Base-by-base conservation (phyloP, 2,888 invertebrate species). In the Troides oblongomaculatus region DNA sequence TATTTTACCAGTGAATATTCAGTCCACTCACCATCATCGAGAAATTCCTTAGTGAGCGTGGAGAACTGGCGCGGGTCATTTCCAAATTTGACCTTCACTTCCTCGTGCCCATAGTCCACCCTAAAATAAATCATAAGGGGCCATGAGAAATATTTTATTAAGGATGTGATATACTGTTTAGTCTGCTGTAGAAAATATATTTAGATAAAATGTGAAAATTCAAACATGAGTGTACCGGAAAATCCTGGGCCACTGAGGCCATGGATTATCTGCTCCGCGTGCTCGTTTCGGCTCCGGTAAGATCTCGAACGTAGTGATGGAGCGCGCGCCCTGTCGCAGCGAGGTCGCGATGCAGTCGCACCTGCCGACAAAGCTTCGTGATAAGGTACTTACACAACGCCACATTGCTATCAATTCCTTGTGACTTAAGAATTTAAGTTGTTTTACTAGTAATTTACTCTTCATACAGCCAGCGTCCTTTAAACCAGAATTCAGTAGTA, bases 331-430 rank as follows among this genome's bases (percentile, higher is more conserved):
- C 93, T 99, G 95, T 14, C 99, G 94, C 71, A 99, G 93, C 0
- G 99, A 98, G 0, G 99, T 99, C 23, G 98, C 99, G 86, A 99
- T 99, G 87, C 99, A 99, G 93, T 99, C 99, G 86, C 98, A 99
- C 0, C 93, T 93, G 78, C n/a, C 6, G 43, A 59, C 14, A 69
- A 69, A 43, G 39, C 53, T 6, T 6, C 8, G 62, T 39, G 61
- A 36, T 59, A 17, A 46, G 36, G 10, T 23, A n/a, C 21, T 57
- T 18, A 62, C 23, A 62, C 21, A 62, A 21, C 23, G 10, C 12
- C 12, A 66, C 30, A n/a, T 57, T 57, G 17, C 12, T 57, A 18
- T 10, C 10, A 39, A 10, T 39, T 10, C 39, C 10, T 39, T 39
- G 10, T 39, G 39, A 10, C 39, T 5, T 8, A 39, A 39, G 7